Base-by-base conservation (phyloP, 1,140 invertebrate genomes). In the Drosophila sproati region DNA sequence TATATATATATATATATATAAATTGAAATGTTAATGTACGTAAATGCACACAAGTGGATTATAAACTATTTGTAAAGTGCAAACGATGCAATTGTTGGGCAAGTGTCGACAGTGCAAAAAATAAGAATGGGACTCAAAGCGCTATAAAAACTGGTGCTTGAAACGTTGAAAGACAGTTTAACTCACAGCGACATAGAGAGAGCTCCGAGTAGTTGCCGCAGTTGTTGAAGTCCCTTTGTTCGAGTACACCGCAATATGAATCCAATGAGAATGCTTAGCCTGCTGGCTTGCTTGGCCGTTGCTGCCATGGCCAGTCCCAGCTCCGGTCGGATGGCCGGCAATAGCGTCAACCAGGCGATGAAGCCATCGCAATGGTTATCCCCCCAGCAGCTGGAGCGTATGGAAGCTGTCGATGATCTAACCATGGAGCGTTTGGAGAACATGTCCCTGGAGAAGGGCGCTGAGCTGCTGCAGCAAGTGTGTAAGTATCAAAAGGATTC, bases 351-450 rank as follows among this genome's bases (percentile, higher is more conserved):
- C 79, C 76, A 87, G 66, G 47, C 78, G 35, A 48, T 91, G 68
- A 91, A 91, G 69, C 88, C 88, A 5, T 73, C 80, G 1, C 69
- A 91, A 59, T 91, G 88, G 88, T 67, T 85, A 0, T 74, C 81
- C 7, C 28, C 32, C 0, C 63, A 66, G 50, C 72, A 91, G 41
- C 48, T 91, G 71, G 73, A 91, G 48, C 59, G 50, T 7, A 76
- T 88, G 3, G 82, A 80, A 6, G 55, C 80, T 45, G 54, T 86
- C n/a, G 85, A 91, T 39, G 81, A 91, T 3, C 45, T 91, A n/a
- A 86, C 78, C 32, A 34, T 91, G 54, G 69, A 86, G 55, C 72
- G 76, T 39, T 74, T 91, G 75, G 89, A 91, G 68, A 70, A 35
- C 61, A 91, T 91, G 88, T 45, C 77, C n/a, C 45, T 88, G 35